These are phyloP conservation scores for Porites cylindrica DNA, from an alignment of 92 coral and sea anemone genomes.

Conservation along the genomic window DNA sequence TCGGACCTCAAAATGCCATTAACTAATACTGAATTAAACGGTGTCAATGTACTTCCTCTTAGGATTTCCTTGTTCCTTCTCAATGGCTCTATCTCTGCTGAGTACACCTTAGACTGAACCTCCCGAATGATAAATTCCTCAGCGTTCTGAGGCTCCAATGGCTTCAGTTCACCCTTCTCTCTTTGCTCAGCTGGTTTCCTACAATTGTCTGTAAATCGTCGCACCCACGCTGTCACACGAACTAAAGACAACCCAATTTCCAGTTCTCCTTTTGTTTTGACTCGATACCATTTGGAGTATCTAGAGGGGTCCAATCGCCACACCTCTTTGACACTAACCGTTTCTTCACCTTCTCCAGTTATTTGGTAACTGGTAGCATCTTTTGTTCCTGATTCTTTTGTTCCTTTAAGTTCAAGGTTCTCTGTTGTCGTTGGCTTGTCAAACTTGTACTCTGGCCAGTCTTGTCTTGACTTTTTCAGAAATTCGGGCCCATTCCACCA, in stretches of 20 bases:
- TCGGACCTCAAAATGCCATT: slow-evolving; percentile 62
- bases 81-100: slow-evolving; percentile 63
- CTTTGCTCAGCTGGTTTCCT: neutral
- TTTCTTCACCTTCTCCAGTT: slow-evolving; percentile 25
- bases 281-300: slow-evolving; percentile 76
- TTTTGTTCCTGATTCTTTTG: slow-evolving; percentile 8
- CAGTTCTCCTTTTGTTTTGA: slow-evolving; percentile 40
- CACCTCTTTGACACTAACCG: neutral
- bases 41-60: no score
- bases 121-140: slow-evolving; percentile 55
- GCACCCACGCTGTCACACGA: slow-evolving; percentile 74
- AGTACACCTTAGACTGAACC: slow-evolving; percentile 54
- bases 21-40: slow-evolving; percentile 46
- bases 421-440: slow-evolving; percentile 27
- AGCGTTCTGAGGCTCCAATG: slow-evolving; percentile 59
- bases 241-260: slow-evolving; percentile 14
- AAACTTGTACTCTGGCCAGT: slow-evolving; percentile 48
- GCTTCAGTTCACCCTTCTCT: no score
- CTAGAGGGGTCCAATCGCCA: slow-evolving; percentile 61
- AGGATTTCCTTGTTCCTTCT: neutral
- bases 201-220: no score
- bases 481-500: slow-evolving; percentile 76
- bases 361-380: slow-evolving; percentile 15
- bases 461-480: slow-evolving; percentile 31
- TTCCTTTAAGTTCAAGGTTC: slow-evolving; percentile 17